phyloP scores from a whole-genome alignment of 1,140 invertebrate species.

The Drosophila repleta region DNA sequence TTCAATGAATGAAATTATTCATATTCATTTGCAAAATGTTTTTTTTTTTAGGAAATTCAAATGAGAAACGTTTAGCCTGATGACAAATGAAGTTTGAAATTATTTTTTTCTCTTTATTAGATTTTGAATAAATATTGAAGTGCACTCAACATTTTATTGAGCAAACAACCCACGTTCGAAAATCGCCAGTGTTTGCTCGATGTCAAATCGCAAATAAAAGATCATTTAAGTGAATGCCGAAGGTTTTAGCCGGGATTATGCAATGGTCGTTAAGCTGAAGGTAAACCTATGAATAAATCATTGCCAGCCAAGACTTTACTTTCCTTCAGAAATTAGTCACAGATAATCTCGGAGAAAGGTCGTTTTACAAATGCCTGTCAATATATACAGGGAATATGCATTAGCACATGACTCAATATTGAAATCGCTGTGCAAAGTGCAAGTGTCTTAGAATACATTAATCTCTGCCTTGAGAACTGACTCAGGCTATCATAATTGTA shows the following conservation, averaged over 20 bases:
- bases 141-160: constrained; percentile 5
- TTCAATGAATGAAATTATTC: constrained; percentile 44
- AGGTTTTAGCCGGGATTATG: background rate
- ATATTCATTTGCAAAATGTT: constrained; percentile 6
- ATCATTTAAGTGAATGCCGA: constrained; percentile 2
- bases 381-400: constrained; percentile 2
- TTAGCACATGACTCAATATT: constrained; percentile 1
- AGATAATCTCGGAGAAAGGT: constrained; percentile 36
- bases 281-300: constrained; percentile 3
- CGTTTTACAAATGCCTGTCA: constrained; percentile 12
- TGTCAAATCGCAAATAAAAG: constrained; percentile 11
- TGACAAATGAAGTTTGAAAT: constrained; percentile 4
- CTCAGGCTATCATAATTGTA: too few species aligned
- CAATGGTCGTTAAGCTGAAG: background rate
- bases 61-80: constrained; percentile 1
- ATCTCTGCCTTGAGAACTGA: too few species aligned
- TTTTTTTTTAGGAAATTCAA: constrained; percentile 45
- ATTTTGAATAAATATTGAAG: constrained; percentile 10
- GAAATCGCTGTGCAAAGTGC: too few species aligned
- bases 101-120: background rate
- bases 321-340: background rate
- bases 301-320: background rate
- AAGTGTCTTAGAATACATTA: background rate
- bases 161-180: background rate
- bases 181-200: background rate